Evolutionary conservation across 2,888 invertebrate species (phyloP), one percentile per base, ranked within the genome.

Genomic region (Trichogramma evanescens): DNA sequence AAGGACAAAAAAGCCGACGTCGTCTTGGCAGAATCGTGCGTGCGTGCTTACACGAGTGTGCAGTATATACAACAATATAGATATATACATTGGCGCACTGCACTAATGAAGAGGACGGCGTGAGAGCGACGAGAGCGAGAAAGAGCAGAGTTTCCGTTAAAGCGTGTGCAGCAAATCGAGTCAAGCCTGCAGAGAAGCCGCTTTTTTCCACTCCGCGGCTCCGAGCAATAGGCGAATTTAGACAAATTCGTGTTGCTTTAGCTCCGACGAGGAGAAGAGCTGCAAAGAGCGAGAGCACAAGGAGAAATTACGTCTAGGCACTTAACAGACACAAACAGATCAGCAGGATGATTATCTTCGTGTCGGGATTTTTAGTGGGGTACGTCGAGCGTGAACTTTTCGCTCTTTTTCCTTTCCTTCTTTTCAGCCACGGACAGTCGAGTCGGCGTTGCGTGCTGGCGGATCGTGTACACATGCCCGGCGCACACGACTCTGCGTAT

Each of bases 361-460:
- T 78, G 58, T 75, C 78, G 54, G 76, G 77, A 68, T 77, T 76
- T 66, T 66, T 78, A 68, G 73, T 74, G 69, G 76, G 78, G 78
- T 79, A 74, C 59, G 75, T 74, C 50, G 60, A 63, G 62, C 64
- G 63, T 64, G 56, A 61, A 52, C 10, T 26, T 38, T 52, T n/a
- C 6, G 4, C 41, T 44, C 10, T 26, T 38, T 52, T n/a, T 6
- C 6, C 41, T 44, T 50, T 43, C 48, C 49, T 45, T 13, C 51
- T 52, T 8, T n/a, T n/a, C 49, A 26, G 55, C 51, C 54, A 51
- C 55, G 58, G 56, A 5, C 53, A 10, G 46, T 9, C 46, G 9
- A 10, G 9, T 46, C 9, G 9, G 46, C 46, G 7, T 5, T 40
- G 38, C 40, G 40, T 9, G 50, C 13, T 10, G 38, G 9, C 6